A percentile compares a stretch with the other conserved stretches of the same genome.
Conservation (phyloP, 1,140 invertebrate species). For the Drosophila athabasca region DNA sequence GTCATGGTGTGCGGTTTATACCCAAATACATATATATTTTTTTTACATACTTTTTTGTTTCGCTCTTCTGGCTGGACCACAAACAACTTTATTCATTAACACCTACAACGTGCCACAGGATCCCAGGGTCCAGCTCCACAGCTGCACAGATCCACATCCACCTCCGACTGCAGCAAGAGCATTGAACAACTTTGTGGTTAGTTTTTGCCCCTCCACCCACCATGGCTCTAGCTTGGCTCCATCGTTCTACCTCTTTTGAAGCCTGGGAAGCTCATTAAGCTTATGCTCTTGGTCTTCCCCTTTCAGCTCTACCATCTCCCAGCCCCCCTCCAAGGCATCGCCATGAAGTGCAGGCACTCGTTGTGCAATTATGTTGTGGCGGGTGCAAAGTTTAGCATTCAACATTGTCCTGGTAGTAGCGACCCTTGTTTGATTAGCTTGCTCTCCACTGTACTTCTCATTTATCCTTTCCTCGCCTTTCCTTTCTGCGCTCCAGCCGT, state of each 20-base stretch:
- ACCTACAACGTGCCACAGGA: conserved; percentile 69
- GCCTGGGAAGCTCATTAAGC: conserved; percentile 66
- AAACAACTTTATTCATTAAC: conserved; percentile 83
- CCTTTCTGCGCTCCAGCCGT: not conserved
- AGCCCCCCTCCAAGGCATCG: not conserved
- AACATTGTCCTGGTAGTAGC: conserved; percentile 58
- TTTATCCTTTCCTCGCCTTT: not conserved
- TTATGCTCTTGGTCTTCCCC: conserved; percentile 41
- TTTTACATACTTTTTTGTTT: conserved; percentile 51
- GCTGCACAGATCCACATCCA: no score
- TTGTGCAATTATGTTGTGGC: conserved; percentile 56
- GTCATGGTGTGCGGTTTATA: conserved; percentile 67
- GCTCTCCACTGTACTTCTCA: conserved; percentile 23
- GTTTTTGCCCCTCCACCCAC: conserved; percentile 39
- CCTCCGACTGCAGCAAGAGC: conserved; percentile 47
- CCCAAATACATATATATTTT: conserved; percentile 25
- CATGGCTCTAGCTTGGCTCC: not conserved
- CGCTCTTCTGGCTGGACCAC: conserved; percentile 57
- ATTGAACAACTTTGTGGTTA: conserved; percentile 79
- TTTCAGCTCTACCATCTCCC: not conserved
- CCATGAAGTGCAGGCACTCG: conserved; percentile 55
- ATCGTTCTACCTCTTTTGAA: no score
- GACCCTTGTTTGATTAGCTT: conserved; percentile 78
- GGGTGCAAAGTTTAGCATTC: conserved; percentile 60
- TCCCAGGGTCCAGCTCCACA: conserved; percentile 1